Conservation (phyloP, 35 echinoderm and acorn worm genomes). For the Anneissia japonica region DNA sequence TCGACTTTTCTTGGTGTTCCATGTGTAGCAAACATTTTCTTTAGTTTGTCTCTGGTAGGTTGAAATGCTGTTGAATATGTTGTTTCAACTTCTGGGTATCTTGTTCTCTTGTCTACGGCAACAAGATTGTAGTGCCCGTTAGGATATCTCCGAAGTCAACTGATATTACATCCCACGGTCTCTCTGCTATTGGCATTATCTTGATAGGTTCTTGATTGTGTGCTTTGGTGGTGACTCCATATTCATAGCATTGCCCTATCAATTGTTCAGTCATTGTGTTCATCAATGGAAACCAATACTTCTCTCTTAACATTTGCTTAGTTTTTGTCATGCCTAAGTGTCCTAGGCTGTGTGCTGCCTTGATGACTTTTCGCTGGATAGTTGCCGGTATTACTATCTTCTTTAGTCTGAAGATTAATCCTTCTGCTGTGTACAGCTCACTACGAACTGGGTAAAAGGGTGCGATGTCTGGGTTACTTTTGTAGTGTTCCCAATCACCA, state of each 20-base stretch:
- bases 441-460: conserved; percentile 28
- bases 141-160: conserved; percentile 60
- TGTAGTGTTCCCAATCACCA: conserved; percentile 39
- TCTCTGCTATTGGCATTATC: conserved; percentile 42
- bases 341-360: too few relatives aligned
- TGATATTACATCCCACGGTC: conserved; percentile 44
- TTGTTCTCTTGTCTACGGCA: conserved; percentile 38
- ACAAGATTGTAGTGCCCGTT: conserved; percentile 65
- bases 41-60: conserved; percentile 20
- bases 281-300: too few relatives aligned
- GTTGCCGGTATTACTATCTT: conserved; percentile 26
- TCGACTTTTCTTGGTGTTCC: conserved; percentile 41
- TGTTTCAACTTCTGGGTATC: conserved; percentile 43
- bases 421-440: conserved; percentile 38
- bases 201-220: too few relatives aligned
- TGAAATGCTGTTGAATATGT: conserved; percentile 30
- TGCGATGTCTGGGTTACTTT: conserved; percentile 48
- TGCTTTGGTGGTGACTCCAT: too few relatives aligned
- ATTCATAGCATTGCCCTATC: too few relatives aligned
- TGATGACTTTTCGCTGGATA: too few relatives aligned
- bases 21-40: conserved; percentile 56
- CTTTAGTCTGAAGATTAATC: conserved; percentile 36
- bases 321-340: too few relatives aligned
- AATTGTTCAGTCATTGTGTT: too few relatives aligned
- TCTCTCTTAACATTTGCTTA: too few relatives aligned